These are phyloP conservation scores for Oedothorax gibbosus DNA, from an alignment of 1,140 invertebrate species.

Conservation along the genomic window DNA sequence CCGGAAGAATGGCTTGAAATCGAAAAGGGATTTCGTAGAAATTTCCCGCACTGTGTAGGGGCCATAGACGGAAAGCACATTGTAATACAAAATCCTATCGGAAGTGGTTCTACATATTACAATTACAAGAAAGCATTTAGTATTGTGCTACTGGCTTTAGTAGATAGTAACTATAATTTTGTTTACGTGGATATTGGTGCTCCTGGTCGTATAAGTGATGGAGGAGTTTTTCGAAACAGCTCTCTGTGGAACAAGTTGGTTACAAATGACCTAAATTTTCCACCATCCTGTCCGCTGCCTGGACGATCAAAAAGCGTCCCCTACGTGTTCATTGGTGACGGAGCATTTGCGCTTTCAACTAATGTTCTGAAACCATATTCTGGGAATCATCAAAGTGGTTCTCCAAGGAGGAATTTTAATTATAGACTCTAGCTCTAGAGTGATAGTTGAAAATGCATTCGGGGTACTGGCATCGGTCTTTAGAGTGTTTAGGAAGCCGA, in stretches of 20 bases:
- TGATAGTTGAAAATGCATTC: slow-evolving; percentile 20
- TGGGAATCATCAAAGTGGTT: slow-evolving; percentile 10
- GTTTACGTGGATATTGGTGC: slow-evolving; percentile 65
- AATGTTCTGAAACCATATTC: slow-evolving; percentile 1
- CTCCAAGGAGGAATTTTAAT: not conserved
- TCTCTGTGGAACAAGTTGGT: not conserved
- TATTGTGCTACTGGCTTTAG: slow-evolving; percentile 66
- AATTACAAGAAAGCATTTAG: slow-evolving; percentile 67
- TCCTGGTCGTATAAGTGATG: slow-evolving; percentile 22
- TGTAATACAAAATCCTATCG: slow-evolving; percentile 59
- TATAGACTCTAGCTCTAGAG: not conserved
- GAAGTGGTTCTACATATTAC: slow-evolving; percentile 64
- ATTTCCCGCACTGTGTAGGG: slow-evolving; percentile 67
- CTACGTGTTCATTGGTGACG: slow-evolving; percentile 3
- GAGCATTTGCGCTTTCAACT: not conserved
- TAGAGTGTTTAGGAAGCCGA: slow-evolving; percentile 1
- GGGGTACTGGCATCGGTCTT: not conserved
- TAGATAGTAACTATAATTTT: slow-evolving; percentile 66
- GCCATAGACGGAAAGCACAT: slow-evolving; percentile 70
- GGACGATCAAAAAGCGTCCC: slow-evolving; percentile 6
- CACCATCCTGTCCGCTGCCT: not conserved
- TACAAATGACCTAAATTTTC: not conserved
- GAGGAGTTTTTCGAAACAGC: slow-evolving; percentile 9
- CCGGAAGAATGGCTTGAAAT: slow-evolving; percentile 9
- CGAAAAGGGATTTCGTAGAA: slow-evolving; percentile 44